Base-by-base conservation (phyloP, 1,140 invertebrate genomes). In the Luehdorfia chinensis region DNA sequence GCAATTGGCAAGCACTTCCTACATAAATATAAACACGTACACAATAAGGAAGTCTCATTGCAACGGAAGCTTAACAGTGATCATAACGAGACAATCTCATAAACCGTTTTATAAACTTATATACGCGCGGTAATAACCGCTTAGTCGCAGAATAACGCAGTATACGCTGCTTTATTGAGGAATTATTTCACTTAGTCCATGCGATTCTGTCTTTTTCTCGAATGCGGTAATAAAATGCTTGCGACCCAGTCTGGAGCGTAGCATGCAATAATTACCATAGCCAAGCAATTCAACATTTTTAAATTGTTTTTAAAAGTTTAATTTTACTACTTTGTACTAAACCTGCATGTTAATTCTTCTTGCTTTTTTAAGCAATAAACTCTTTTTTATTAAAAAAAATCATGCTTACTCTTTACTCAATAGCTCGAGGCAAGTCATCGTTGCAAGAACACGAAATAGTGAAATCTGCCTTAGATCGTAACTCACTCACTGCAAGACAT, bases 41-140 rank as follows among this genome's bases (percentile, higher is more conserved):
- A 45, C 47, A 61, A 58, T 57, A 47, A 66, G 50, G 55, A 66
- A 55, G 41, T 33, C n/a, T n/a, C 34, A 12, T 33, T 18, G 39
- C 47, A 31, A 47, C 45, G 34, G 44, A 52, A 44, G 36, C 51
- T 34, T 23, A 51, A 30, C 45, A 43, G 51, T 39, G 28, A 50
- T 55, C 51, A 33, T 50, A 55, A 57, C 51, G 33, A 65, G 51
- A 41, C 50, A 59, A 59, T 59, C 52, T 56, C 34, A 39, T 61
- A 54, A 64, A 60, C 25, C 39, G 28, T 54, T 43, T 43, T 45
- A 58, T 59, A 58, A 45, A 61, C 46, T 39, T 50, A 55, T 55
- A 41, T 27, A 36, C 45, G 45, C 28, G 36, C 44, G 44, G 59
- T 32, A 49, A 19, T 50, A 46, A 46, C 56, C 32, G 53, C 55